These are phyloP conservation scores for Anodontia alba DNA, from an alignment of 2,888 invertebrate species.

Conservation along the genomic window DNA sequence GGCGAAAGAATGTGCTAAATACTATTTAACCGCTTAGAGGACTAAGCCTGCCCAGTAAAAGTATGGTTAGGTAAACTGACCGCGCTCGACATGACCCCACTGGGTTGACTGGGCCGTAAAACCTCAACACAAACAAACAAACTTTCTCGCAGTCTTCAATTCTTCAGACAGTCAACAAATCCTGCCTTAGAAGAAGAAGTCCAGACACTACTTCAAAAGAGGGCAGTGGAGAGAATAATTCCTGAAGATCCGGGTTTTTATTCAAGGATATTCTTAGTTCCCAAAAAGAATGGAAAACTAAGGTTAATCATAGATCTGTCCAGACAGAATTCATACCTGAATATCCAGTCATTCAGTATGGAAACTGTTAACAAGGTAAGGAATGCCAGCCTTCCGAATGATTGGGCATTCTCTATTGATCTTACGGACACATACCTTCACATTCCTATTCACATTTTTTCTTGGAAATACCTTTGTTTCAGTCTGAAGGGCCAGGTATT, in stretches of 20 bases:
- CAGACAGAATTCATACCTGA: conserved; percentile 5
- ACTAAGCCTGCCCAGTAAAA: no score
- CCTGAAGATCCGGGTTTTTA: conserved; percentile 11
- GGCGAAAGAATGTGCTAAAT: no score
- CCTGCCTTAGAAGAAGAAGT: neutral
- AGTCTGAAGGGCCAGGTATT: neutral
- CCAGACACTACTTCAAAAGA: neutral
- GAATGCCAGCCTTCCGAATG: neutral
- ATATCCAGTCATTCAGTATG: conserved; percentile 7
- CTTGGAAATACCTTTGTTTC: neutral
- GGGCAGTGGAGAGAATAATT: neutral
- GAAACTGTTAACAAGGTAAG: neutral
- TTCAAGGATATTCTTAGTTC: conserved; percentile 7
- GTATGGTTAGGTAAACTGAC: no score
- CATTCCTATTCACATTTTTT: neutral
- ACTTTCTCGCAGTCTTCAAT: neutral
- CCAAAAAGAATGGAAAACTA: conserved; percentile 17
- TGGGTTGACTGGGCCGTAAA: no score
- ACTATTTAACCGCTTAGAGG: no score
- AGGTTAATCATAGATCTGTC: conserved; percentile 3
- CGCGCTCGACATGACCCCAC: no score
- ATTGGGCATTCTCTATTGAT: neutral
- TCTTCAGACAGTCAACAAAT: neutral
- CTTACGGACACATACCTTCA: conserved; percentile 12
- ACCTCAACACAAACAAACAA: no score